Evolutionary conservation across 2,113 vertebrate genomes (phyloP), one percentile per base, ranked within the genome.

Genomic region (Ginglymostoma cirratum): DNA sequence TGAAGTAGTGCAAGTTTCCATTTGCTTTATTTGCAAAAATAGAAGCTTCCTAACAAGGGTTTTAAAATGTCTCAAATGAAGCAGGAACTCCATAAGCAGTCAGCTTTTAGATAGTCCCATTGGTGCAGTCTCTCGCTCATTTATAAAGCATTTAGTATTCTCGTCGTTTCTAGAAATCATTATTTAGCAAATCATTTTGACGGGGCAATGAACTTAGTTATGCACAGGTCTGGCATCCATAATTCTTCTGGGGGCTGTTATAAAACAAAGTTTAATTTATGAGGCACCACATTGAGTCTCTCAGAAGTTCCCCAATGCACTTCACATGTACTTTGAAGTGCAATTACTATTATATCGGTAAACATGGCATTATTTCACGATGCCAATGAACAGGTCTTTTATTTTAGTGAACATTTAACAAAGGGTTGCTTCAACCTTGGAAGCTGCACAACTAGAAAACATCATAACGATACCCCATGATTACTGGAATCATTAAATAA

Each of bases 1-100:
- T 95, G 94, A 95, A 72, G 67, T 95, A 72, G 15, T 23, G 52
- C 69, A 24, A 95, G 24, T 70, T 52, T 95, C 67, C 69, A 95
- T 95, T 90, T 90, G 55, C 27, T 90, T 90, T 12, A 90, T 90
- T 72, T 30, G 69, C 94, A 30, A 48, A 52, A 14, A 14, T 30
- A 27, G 45, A 34, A 52, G 24, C 7, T 48, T n/a, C 5, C 94
- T 95, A 48, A 70, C 38, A 17, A 72, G 69, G 67, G 42, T 70
- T 72, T 95, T 48, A 52, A 72, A 48, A 95, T 72, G 42, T 7
- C 67, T 48, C 70, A 42, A 52, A 72, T 70, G 27, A 52, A 45
- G 42, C 38, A 45, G 94, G 24, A 14, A 27, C 70, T 76, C 94
- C 52, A 95, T 34, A 95, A 27, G 23, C 67, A 72, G 67, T 52